Evolutionary conservation across 2,888 invertebrate species (phyloP), one percentile per base, ranked within the genome.

Genomic region (Luperina testacea): DNA sequence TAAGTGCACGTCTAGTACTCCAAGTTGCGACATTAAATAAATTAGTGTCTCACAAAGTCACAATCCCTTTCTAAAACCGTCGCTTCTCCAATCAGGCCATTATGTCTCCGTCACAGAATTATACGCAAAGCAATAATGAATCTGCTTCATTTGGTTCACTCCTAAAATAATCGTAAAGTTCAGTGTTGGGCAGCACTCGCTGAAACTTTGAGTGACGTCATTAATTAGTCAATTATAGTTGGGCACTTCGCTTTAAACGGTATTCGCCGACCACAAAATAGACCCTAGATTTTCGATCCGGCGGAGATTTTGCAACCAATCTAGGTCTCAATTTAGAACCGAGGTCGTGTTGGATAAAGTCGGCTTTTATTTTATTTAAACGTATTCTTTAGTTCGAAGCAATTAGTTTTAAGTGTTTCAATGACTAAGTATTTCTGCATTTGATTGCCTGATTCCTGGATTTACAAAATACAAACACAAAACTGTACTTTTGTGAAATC

Each of bases 271-370:
- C 83, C 80, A 68, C 86, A 86, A 89, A 88, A 82, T 84, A 80
- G 65, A 81, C 76, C 65, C 65, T 80, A 77, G 86, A 86, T 59
- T 87, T 77, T 83, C 72, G 70, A 77, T 80, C 72, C 64, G 75
- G 71, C 79, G 73, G 83, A 87, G 84, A 87, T 89, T 90, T 88
- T 86, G 74, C 89, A 83, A 75, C 72, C 53, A 70, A 61, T 80
- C 38, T 70, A 64, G 72, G 63, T 77, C 72, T 80, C 61, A 75
- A 80, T 77, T 77, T 82, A 68, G 72, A 48, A 81, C 48, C 63
- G 38, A 63, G 68, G 53, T 57, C 27, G 69, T 70, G 73, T 64
- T 72, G 38, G 57, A 79, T 79, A 53, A 64, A 61, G 45, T 38
- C 27, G 27, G 53, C 64, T n/a, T 73, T 73, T 51, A 64, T 78